Evolutionary conservation across 1,140 invertebrate species (phyloP), one percentile per base, ranked within the genome.

Genomic region (Idris sp.): DNA sequence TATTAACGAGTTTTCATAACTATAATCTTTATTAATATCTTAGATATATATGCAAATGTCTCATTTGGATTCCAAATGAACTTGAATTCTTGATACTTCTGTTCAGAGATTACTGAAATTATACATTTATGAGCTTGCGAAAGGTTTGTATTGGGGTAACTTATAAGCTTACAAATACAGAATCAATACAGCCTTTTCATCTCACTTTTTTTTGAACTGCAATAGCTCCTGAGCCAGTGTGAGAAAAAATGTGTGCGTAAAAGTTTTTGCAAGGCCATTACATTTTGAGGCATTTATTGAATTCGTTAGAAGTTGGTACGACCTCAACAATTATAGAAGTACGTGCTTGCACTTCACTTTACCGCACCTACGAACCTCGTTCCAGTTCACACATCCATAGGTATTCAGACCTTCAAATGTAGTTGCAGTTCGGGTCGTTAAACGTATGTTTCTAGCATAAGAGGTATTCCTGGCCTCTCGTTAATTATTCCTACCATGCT

Each of bases 261-360:
- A 22, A 22, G 19, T 22, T 22, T 22, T 22, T 2, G 6, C 6
- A 2, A 22, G 19, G 6, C 18, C 38, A 54, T 61, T 56, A 61
- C 49, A 44, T 44, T 78, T 62, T 74, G 71, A 58, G 75, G 59
- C 75, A 68, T 77, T 76, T 79, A 79, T 78, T 71, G 76, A 67
- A 67, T 62, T 62, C 73, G 76, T 79, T 77, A 78, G 79, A 73
- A 69, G 56, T 78, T 71, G 76, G 79, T 81, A 76, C 73, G 46
- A 78, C 79, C 71, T 79, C 54, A 65, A 83, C 80, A 83, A 84
- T 85, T 84, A 84, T 74, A 74, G 77, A 82, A 79, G 74, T 81
- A 84, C 83, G 82, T 83, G 83, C 69, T 65, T 44, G 65, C 61
- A 40, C 76, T 77, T 62, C 19, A 31, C 54, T 74, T 43, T 41